Percentiles rank a stretch among this genome's conserved stretches.
phyloP scores from a whole-genome alignment of 2,113 vertebrate species.

The Monopterus albus region DNA sequence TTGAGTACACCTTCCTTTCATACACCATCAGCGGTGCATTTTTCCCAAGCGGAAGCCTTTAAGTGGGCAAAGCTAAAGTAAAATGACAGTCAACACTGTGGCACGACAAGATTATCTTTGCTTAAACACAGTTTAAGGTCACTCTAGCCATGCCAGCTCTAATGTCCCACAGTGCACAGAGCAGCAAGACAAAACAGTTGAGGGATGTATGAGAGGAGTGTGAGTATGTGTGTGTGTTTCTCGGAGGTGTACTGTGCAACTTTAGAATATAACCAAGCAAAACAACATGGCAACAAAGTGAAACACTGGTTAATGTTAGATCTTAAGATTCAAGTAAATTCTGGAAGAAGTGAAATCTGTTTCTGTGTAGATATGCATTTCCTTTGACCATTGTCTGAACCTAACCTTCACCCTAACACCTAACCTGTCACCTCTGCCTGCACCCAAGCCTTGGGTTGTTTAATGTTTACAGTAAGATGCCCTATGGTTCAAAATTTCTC shows the following conservation, averaged over 20 bases:
- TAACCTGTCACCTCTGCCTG: too few species aligned
- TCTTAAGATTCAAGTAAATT: too few species aligned
- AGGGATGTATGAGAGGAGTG: neutral
- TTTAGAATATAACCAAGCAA: neutral
- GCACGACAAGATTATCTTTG: constrained; percentile 14
- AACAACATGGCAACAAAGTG: neutral
- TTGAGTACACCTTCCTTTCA: constrained; percentile 55
- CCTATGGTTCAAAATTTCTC: neutral
- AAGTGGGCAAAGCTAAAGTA: constrained; percentile 2
- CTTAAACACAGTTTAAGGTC: constrained; percentile 41
- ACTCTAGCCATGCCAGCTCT: neutral
- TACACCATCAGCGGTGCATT: constrained; percentile 15
- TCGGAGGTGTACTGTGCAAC: neutral
- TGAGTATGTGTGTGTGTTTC: neutral
- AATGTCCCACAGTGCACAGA: constrained; percentile 21
- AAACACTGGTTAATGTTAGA: too few species aligned
- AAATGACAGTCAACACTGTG: constrained; percentile 10
- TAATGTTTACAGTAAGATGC: too few species aligned
- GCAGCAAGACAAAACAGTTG: constrained; percentile 2
- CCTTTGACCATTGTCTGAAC: too few species aligned
- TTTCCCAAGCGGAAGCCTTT: constrained; percentile 55
- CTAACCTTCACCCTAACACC: too few species aligned
- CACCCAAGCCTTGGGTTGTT: too few species aligned
- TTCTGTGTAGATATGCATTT: too few species aligned
- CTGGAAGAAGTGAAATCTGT: too few species aligned